Conservation (phyloP, 2,797 vertebrate species). For the Carduelis carduelis region DNA sequence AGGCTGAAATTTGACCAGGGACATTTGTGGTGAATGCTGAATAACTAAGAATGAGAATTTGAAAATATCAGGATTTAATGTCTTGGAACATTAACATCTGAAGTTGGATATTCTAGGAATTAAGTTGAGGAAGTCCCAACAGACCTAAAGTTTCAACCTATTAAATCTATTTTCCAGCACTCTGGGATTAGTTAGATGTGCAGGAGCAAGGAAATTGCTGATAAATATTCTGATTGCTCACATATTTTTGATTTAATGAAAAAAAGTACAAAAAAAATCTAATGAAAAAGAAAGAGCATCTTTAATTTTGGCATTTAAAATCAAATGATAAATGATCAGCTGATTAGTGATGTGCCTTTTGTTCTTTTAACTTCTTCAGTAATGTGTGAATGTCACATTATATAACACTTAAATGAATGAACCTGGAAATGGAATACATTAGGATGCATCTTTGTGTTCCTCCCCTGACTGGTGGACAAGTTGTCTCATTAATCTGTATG, state of each 20-base stretch:
- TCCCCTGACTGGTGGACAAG: constrained; percentile 40
- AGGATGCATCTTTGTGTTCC: constrained; percentile 59
- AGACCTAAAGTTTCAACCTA: neutral
- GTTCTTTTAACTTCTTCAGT: constrained; percentile 57
- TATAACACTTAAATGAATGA: constrained; percentile 62
- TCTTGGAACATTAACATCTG: neutral
- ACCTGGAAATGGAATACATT: constrained; percentile 53
- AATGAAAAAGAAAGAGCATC: constrained; percentile 53
- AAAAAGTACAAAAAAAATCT: neutral
- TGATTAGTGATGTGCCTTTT: constrained; percentile 64
- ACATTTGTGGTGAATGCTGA: neutral
- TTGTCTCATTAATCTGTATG: constrained; percentile 63
- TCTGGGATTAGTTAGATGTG: neutral
- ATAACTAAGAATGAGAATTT: neutral
- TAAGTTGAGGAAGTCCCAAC: neutral
- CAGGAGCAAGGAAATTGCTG: neutral
- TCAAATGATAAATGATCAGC: constrained; percentile 67
- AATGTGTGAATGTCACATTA: constrained; percentile 71
- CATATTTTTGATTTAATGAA: constrained; percentile 32
- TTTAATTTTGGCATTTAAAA: constrained; percentile 64
- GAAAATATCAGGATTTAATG: neutral
- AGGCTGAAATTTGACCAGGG: neutral
- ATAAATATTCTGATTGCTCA: constrained; percentile 3
- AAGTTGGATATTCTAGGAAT: neutral
- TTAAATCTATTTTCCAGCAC: neutral